Percentiles rank a stretch among this genome's conserved stretches.
Conservation (phyloP, 2,797 vertebrate genomes). For the Muraenolepis orangiensis region DNA sequence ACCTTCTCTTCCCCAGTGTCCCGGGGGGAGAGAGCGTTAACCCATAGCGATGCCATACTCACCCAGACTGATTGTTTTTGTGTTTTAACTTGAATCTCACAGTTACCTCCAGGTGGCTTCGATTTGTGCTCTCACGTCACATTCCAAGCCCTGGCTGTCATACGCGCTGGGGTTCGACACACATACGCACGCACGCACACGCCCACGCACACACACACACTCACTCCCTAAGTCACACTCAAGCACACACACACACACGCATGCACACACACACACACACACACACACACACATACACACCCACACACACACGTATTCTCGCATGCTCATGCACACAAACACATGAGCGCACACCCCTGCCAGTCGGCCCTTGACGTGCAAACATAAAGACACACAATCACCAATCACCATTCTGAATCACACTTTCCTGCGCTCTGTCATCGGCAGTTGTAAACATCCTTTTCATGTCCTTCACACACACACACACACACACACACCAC, state of each 20-base stretch:
- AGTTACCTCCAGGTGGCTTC: conserved; percentile 78
- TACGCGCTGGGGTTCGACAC: conserved; percentile 21
- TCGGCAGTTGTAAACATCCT: background rate
- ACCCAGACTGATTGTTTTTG: conserved; percentile 79
- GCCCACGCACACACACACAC: conserved; percentile 17
- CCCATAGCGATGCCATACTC: conserved; percentile 75
- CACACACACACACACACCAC: conserved; percentile 22
- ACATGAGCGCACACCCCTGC: background rate
- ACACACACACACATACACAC: background rate
- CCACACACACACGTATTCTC: background rate
- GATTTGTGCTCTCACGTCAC: conserved; percentile 74
- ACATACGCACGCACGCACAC: conserved; percentile 27
- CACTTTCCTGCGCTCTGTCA: conserved; percentile 1
- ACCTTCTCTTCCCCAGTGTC: too few relatives aligned
- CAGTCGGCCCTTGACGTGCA: background rate
- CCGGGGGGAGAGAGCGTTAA: conserved; percentile 71
- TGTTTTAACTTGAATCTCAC: conserved; percentile 79
- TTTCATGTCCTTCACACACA: background rate
- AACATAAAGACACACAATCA: conserved; percentile 9
- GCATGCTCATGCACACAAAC: background rate
- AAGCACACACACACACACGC: background rate
- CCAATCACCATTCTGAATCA: conserved; percentile 13
- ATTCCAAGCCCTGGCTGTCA: conserved; percentile 54
- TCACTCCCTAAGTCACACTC: background rate
- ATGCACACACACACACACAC: background rate